phyloP scores from a whole-genome alignment of 2,113 vertebrate genomes.

The Cavia porcellus region DNA sequence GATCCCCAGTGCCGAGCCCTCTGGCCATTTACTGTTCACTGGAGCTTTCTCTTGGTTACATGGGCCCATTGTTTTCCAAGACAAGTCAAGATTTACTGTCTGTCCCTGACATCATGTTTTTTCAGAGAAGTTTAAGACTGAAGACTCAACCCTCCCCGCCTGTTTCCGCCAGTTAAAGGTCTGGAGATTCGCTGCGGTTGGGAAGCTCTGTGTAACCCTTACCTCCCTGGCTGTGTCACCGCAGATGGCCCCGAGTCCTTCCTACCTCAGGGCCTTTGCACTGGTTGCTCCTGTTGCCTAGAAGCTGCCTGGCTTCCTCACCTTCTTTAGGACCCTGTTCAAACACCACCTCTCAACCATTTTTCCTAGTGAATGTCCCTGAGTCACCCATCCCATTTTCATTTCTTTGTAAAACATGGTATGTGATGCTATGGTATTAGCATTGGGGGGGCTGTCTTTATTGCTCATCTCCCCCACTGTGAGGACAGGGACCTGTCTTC shows the following conservation, averaged over 20 bases:
- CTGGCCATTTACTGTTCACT: slow-evolving; percentile 14
- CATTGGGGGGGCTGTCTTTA: neutral
- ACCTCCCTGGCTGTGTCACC: neutral
- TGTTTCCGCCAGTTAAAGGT: slow-evolving; percentile 25
- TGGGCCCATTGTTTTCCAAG: slow-evolving; percentile 64
- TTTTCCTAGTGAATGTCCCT: neutral
- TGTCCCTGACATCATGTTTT: slow-evolving; percentile 68
- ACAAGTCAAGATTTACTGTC: slow-evolving; percentile 75
- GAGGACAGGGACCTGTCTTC: neutral
- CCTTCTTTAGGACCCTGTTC: neutral
- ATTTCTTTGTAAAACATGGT: neutral
- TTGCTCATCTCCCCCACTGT: neutral
- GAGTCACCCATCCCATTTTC: neutral
- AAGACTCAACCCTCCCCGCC: neutral
- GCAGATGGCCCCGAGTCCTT: accelerated
- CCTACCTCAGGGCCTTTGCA: slow-evolving; percentile 63
- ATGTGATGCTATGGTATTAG: neutral
- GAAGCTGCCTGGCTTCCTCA: neutral
- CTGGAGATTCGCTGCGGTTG: neutral
- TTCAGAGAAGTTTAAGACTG: slow-evolving; percentile 56
- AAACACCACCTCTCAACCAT: neutral
- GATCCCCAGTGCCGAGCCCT: neutral
- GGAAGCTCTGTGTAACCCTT: slow-evolving; percentile 39
- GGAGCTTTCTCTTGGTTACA: slow-evolving; percentile 24
- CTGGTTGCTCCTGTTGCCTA: neutral